Conservation (phyloP, 2,797 vertebrate species). For the Psittacula echo region DNA sequence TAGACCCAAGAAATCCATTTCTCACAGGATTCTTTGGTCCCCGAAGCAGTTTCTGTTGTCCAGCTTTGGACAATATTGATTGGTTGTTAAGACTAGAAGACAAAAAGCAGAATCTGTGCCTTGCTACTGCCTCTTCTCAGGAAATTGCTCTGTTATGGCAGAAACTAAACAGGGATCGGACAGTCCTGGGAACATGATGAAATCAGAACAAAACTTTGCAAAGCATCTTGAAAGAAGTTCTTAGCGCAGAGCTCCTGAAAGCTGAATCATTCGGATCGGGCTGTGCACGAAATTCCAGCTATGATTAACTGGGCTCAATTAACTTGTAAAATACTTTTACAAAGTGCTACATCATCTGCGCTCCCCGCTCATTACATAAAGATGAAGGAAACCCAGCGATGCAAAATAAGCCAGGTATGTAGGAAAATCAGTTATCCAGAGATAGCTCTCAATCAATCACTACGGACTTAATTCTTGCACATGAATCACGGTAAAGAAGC, state of each 20-base stretch:
- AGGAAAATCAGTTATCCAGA: neutral
- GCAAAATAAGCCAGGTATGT: neutral
- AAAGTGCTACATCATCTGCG: neutral
- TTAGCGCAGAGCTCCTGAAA: neutral
- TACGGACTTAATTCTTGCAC: neutral
- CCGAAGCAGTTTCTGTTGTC: neutral
- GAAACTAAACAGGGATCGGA: neutral
- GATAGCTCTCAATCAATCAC: neutral
- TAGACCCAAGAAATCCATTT: rapidly evolving
- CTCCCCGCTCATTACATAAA: neutral
- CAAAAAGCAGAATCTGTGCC: neutral
- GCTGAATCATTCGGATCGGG: neutral
- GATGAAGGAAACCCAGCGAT: neutral
- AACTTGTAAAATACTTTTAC: neutral
- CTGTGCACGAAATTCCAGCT: neutral
- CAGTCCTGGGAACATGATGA: neutral
- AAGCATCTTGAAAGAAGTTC: neutral
- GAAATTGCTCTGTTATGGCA: neutral
- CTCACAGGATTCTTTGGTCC: neutral
- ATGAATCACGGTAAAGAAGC: neutral
- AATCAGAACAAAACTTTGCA: neutral
- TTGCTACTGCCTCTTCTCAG: neutral
- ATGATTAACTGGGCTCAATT: neutral
- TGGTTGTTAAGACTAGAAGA: neutral
- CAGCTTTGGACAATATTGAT: neutral